Conservation (phyloP, 2,113 vertebrate genomes). For the Melozone crissalis region DNA sequence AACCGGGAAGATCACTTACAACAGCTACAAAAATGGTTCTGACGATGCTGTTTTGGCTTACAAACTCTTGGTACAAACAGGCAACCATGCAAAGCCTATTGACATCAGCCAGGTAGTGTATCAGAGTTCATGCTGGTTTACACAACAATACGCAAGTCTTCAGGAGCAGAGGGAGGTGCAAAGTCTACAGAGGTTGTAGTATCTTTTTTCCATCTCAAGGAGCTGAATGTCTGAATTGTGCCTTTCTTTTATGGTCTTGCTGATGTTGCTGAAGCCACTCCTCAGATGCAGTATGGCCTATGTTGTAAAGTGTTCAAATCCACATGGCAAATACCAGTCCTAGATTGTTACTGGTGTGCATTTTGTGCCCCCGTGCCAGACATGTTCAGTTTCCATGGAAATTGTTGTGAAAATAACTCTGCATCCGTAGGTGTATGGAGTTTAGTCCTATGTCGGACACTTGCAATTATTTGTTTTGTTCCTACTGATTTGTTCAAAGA, state of each 20-base stretch:
- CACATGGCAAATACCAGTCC: background rate
- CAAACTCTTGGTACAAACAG: slow-evolving; percentile 95
- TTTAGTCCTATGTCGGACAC: background rate
- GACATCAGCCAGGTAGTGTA: slow-evolving; percentile 85
- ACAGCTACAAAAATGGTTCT: slow-evolving; percentile 91
- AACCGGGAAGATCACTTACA: slow-evolving; percentile 87
- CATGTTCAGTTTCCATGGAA: background rate
- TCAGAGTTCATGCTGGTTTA: background rate
- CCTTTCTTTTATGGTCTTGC: background rate
- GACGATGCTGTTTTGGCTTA: slow-evolving; percentile 94
- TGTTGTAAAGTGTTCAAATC: background rate
- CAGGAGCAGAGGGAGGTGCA: background rate
- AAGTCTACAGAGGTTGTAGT: background rate
- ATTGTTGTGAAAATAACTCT: background rate
- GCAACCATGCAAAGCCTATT: slow-evolving; percentile 89
- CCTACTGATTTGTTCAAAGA: background rate
- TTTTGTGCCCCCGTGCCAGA: background rate
- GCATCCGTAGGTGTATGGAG: background rate
- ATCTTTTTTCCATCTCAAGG: background rate
- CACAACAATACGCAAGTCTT: background rate
- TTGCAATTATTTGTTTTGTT: background rate
- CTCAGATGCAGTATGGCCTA: background rate
- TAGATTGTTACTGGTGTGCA: background rate
- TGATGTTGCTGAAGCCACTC: background rate
- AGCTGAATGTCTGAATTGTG: background rate